phyloP scores from a whole-genome alignment of 2,888 invertebrate genomes.

The Camponotus fellah region DNA sequence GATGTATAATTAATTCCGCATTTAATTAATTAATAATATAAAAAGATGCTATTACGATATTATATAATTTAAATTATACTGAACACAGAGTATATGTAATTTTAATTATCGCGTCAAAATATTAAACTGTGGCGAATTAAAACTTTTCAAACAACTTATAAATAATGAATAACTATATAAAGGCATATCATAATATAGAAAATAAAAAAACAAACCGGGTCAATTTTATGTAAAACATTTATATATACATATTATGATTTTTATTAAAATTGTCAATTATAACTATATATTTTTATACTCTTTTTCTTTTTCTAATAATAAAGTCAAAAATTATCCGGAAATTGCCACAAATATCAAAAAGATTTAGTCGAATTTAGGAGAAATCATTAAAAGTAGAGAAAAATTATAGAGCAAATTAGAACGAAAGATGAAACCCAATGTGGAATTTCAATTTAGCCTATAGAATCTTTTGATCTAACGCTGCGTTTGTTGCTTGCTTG shows the following conservation, averaged over 20 bases:
- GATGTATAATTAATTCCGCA: constrained; percentile 1
- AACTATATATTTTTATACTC: not conserved
- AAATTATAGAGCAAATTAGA: too few relatives aligned
- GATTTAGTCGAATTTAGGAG: not conserved
- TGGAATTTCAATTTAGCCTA: constrained; percentile 25
- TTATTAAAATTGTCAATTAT: constrained; percentile 8
- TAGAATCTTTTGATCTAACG: not conserved
- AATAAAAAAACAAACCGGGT: not conserved
- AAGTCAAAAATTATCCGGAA: not conserved
- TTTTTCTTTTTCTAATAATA: not conserved
- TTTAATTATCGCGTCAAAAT: not conserved
- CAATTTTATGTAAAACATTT: not conserved
- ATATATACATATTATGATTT: not conserved
- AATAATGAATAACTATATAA: not conserved
- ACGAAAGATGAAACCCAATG: not conserved
- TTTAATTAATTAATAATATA: not conserved
- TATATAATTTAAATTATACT: not conserved
- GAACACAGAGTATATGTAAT: not conserved
- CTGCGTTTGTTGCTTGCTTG: constrained; percentile 8
- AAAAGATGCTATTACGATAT: not conserved
- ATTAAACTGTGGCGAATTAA: not conserved
- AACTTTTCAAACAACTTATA: not conserved
- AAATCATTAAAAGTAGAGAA: not conserved
- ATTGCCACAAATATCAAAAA: not conserved
- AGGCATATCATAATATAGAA: not conserved